Evolutionary conservation across 1,140 invertebrate genomes (phyloP), one percentile per base, ranked within the genome.

Genomic region (Drosophila biarmipes): DNA sequence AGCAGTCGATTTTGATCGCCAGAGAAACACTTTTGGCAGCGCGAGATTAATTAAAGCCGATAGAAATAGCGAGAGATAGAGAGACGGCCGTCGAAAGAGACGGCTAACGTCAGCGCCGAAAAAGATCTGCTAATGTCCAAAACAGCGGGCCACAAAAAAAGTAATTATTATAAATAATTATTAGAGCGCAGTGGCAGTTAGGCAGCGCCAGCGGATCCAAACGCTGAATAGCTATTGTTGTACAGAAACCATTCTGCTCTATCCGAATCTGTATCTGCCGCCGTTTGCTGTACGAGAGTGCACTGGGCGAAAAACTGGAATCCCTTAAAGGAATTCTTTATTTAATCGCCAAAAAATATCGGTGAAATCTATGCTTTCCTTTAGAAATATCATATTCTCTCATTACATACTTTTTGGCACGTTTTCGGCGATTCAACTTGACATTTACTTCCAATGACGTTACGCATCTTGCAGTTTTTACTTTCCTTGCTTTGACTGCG

Each of bases 81-180:
- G 14, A 63, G 37, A 34, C 17, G 40, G 15, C n/a, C n/a, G n/a
- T n/a, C n/a, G n/a, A n/a, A n/a, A 34, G 38, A 34, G 57, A 49
- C 21, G 24, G 24, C 24, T 5, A 21, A 21, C 45, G 59, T 21
- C 43, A 27, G 21, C 57, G 35, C 64, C 51, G 35, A 77, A 73
- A 73, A 59, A 64, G 59, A 68, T 59, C 73, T 71, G 72, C 49
- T 77, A 78, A 72, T 86, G 66, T 78, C 77, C 80, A 75, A 62
- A 87, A 76, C 74, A 82, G 82, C 82, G 51, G 81, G 62, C 71
- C 57, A 52, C 55, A 75, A 74, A 77, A 77, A 81, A 73, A 85
- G 73, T 86, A 80, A 85, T 85, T 85, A 86, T 85, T 82, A 87
- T 86, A 82, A 82, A 86, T 86, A 86, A 86, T 86, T 86, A 86